phyloP scores from a whole-genome alignment of 1,140 invertebrate species.

The Lepidurus apus region DNA sequence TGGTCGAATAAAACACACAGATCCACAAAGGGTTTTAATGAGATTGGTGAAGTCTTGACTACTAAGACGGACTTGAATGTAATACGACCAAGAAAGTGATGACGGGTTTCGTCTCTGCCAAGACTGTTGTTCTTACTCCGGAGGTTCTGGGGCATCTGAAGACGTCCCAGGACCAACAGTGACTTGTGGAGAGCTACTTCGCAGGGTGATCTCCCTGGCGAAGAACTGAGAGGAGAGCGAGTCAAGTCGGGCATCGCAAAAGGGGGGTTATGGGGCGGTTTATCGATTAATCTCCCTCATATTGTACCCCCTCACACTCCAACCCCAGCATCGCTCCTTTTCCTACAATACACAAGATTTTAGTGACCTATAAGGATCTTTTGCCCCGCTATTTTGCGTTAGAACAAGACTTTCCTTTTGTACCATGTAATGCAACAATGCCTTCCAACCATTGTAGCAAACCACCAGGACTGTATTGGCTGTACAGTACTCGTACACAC shows the following conservation, averaged over 20 bases:
- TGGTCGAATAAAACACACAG: too few relatives aligned
- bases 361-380: neutral
- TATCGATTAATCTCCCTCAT: constrained; percentile 6
- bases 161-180: constrained; percentile 7
- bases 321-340: neutral
- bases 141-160: constrained; percentile 8
- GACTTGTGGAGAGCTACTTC: constrained; percentile 18
- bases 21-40: too few relatives aligned
- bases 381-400: neutral
- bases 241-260: neutral
- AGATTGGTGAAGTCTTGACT: too few relatives aligned
- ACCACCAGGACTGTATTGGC: neutral
- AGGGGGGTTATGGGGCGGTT: neutral
- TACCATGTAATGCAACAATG: neutral
- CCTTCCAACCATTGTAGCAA: neutral
- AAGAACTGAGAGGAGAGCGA: neutral
- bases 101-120: too few relatives aligned
- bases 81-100: neutral
- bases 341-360: neutral
- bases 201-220: neutral
- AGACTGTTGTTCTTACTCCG: neutral
- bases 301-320: neutral
- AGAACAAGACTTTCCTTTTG: constrained; percentile 15
- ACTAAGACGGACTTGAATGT: neutral
- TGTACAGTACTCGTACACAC: neutral